Evolutionary conservation across 1,140 invertebrate species (phyloP), one percentile per base, ranked within the genome.

Genomic region (Phenacoccus solenopsis): DNA sequence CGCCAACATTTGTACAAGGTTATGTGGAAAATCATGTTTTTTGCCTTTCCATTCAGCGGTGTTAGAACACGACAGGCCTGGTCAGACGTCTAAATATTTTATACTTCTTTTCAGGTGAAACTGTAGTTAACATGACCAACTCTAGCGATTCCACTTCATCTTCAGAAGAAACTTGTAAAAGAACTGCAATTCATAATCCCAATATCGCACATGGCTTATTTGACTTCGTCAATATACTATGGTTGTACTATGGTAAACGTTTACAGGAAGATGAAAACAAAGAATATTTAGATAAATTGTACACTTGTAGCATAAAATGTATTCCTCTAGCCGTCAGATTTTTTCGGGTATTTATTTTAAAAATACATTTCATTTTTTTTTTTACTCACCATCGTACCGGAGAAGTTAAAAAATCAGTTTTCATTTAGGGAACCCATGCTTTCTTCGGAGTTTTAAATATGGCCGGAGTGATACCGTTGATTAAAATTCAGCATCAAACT

Each of bases 371-470:
- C 25, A 22, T 24, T 25, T 27, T 24, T 4, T 9, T 24, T 10
- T 64, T 64, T 24, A 24, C 4, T 27, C 2, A 64, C 10, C 20
- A 64, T 10, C 25, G 20, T 9, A 20, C 56, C 4, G 13, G 13
- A 59, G 20, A 16, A 20, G 20, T 59, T 59, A 22, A n/a, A 49
- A 16, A 57, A 20, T 72, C 30, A 70, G 4, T 32, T 20, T 68
- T 32, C 24, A 69, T 74, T 2, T 35, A 74, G 73, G 73, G 71
- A 35, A 71, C 73, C 1, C 30, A 32, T 35, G 70, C 69, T 3
- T 74, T 71, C 35, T 74, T 67, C 61, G 71, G 69, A 5, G 70
- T 69, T 9, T 35, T 74, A 20, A 70, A 71, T 35, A 70, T 73
- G 22, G 72, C 73, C 4, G 70, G 71, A 59, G 59, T 71, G 16